phyloP scores from a whole-genome alignment of 2,888 invertebrate genomes.

The Pammene fasciana region DNA sequence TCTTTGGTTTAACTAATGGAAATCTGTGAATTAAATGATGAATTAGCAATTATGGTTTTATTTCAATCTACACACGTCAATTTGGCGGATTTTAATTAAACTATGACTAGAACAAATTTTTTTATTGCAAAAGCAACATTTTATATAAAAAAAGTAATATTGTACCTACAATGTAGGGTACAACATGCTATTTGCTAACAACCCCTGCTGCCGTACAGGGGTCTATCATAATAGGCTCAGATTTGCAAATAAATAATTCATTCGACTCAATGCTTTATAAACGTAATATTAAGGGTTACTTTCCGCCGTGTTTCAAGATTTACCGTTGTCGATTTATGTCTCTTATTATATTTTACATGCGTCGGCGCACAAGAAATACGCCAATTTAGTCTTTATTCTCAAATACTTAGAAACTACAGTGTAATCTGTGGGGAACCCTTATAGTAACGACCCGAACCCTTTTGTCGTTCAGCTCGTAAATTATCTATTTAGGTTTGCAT shows the following conservation, averaged over 20 bases:
- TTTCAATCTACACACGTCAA: too few species aligned
- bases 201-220: conserved; percentile 61
- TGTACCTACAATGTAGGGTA: conserved; percentile 65
- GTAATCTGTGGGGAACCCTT: conserved; percentile 43
- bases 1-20: too few species aligned
- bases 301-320: conserved; percentile 48
- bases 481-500: conserved; percentile 76
- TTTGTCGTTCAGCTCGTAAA: conserved; percentile 72
- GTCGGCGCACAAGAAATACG: conserved; percentile 67
- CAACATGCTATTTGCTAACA: conserved; percentile 75
- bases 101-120: too few species aligned
- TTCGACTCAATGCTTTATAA: conserved; percentile 55
- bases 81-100: too few species aligned
- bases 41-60: too few species aligned
- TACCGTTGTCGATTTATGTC: conserved; percentile 72
- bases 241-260: conserved; percentile 56
- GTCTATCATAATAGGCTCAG: conserved; percentile 72
- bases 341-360: conserved; percentile 79
- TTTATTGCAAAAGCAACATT: too few species aligned
- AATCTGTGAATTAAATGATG: too few species aligned
- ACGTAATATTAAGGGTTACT: conserved; percentile 44
- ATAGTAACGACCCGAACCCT: conserved; percentile 55
- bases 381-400: conserved; percentile 67
- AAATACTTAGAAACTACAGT: conserved; percentile 60
- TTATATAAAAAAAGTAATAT: conserved; percentile 76